Evolutionary conservation across 2,888 invertebrate genomes (phyloP).

Genomic region (Coleophora deauratella): DNA sequence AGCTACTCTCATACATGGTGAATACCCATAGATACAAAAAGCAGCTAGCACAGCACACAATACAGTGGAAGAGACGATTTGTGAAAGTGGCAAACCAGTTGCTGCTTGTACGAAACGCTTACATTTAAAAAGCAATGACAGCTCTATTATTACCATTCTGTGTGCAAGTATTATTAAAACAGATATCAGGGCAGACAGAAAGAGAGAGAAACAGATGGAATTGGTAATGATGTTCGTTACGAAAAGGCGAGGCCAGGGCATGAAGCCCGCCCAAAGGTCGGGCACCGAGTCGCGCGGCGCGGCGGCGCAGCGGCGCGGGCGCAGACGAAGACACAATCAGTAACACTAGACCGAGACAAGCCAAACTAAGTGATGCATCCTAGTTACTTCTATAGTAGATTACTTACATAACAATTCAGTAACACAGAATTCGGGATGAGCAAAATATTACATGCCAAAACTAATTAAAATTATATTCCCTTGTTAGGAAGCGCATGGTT

Average conservation of each 20-base stretch:
- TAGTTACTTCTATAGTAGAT: constrained; percentile 53
- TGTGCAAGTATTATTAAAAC: constrained; percentile 57
- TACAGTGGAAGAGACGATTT: constrained; percentile 71
- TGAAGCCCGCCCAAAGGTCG: constrained; percentile 3
- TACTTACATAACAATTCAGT: constrained; percentile 40
- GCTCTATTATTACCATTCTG: constrained; percentile 73
- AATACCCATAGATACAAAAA: constrained; percentile 72
- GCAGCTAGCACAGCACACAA: constrained; percentile 74
- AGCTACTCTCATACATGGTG: constrained; percentile 65
- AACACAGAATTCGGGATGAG: constrained; percentile 59
- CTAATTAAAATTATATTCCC: constrained; percentile 67
- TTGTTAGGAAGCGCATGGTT: constrained; percentile 70
- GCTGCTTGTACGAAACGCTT: constrained; percentile 70
- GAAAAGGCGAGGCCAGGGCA: constrained; percentile 10
- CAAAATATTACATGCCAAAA: constrained; percentile 71
- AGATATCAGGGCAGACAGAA: constrained; percentile 60
- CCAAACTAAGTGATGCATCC: constrained; percentile 70
- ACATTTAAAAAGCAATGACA: constrained; percentile 73
- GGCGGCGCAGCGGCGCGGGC: constrained; percentile 20
- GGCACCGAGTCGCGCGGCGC: constrained; percentile 9
- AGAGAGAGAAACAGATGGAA: constrained; percentile 30
- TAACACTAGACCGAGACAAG: constrained; percentile 44
- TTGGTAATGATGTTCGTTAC: constrained; percentile 14
- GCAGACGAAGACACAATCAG: constrained; percentile 47
- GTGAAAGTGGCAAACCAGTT: constrained; percentile 69